These are phyloP conservation scores for Oasisia sp. DNA, from an alignment of 2,888 invertebrate genomes.

Conservation along the genomic window DNA sequence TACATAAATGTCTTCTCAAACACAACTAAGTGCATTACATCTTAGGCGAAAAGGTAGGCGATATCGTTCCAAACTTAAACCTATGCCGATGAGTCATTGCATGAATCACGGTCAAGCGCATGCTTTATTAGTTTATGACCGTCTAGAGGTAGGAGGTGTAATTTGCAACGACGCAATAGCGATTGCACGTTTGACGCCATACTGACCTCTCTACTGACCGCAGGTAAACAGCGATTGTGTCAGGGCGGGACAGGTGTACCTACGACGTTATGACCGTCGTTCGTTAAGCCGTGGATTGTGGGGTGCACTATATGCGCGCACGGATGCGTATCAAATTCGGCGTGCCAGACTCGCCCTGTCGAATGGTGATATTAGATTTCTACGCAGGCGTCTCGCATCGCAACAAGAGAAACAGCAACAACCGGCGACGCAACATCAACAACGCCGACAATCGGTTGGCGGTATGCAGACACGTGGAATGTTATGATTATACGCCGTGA, in stretches of 20 bases:
- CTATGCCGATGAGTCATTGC: background rate
- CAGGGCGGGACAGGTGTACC: background rate
- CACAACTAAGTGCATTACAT: background rate
- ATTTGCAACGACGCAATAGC: background rate
- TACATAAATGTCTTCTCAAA: background rate
- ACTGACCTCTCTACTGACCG: background rate
- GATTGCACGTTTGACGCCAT: background rate
- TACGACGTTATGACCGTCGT: background rate
- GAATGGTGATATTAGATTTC: background rate
- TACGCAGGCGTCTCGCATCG: background rate
- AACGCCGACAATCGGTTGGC: background rate
- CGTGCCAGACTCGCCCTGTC: background rate
- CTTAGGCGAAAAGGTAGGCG: background rate
- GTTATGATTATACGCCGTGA: background rate
- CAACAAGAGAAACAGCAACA: background rate
- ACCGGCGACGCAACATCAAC: background rate
- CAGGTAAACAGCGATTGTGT: background rate
- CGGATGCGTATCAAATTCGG: background rate
- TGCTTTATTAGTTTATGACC: background rate
- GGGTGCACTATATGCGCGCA: background rate
- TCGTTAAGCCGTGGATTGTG: background rate
- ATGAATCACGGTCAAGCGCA: background rate
- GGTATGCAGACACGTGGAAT: constrained; percentile 3
- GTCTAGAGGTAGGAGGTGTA: background rate
- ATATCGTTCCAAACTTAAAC: background rate